Evolutionary conservation across 2,797 vertebrate genomes (phyloP), one percentile per base, ranked within the genome.

Genomic region (Syngnathus rostellatus): DNA sequence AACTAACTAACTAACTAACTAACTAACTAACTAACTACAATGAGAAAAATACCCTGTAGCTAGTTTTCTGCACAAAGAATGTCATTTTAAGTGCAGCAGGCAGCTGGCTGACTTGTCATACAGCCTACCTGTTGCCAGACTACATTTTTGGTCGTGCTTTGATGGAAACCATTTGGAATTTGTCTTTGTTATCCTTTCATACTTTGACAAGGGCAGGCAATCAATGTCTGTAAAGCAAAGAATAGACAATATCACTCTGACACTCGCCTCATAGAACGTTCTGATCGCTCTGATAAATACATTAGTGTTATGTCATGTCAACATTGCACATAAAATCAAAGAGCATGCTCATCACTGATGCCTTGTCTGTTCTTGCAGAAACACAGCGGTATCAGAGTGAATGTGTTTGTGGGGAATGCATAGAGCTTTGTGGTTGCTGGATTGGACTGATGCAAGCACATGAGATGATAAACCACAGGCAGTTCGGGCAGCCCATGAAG

Each of bases 71-170:
- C 31, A 31, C 31, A 31, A 31, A 31, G 31, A 31, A 31, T 31
- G 31, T 31, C 31, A 31, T 31, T 31, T 31, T 31, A 31, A 31
- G 38, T 62, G 60, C 60, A 85, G 79, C 83, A 83, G 82, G 82
- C 79, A 78, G 70, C 73, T 75, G 64, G 54, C 65, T 71, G 73
- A 77, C 78, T 74, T 72, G 72, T 78, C 78, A 79, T 74, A 65
- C 68, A 60, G 69, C 72, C 70, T 85, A 86, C 86, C 86, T 89
- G 85, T 85, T 88, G 85, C 83, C 81, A 81, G 79, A 79, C 73
- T 78, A 66, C 83, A 83, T 79, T 81, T 83, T 75, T 77, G 83
- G 69, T 73, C 72, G 59, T 54, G 76, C 82, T 79, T 81, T 79
- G 82, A 85, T 80, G 72, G 74, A 82, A 86, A 83, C 76, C 80